Evolutionary conservation across 2,888 invertebrate genomes (phyloP), one percentile per base, ranked within the genome.

Genomic region (Venustoraphidia nigricollis): DNA sequence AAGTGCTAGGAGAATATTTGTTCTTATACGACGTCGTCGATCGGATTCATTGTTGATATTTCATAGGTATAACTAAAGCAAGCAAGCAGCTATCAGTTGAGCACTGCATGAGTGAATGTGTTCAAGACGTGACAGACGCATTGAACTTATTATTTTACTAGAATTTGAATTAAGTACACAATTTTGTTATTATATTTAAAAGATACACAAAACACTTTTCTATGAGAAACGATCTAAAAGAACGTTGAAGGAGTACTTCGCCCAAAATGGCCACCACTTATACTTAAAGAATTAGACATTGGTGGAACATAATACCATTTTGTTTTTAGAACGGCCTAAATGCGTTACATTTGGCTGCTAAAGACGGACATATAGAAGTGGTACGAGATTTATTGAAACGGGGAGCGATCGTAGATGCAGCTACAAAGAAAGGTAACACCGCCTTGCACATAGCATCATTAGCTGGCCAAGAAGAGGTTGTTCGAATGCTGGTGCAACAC

Each of bases 371-470:
- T 70, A 79, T 90, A 53, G 83, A 89, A 56, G 91, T 98, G 53
- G 96, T 95, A 40, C 79, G 81, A 55, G 95, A 95, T 66, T 74
- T 97, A 50, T 72, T 98, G 52, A 85, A 83, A 61, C 76, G 94
- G 54, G 90, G 91, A 54, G 94, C 95, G 47, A 79, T 81, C 54
- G 94, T 97, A 38, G 94, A 97, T 67, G 88, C 95, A 49, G 91
- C 95, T 42, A 97, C 97, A 42, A 95, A 93, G 74, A 97, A 97
- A 73, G 97, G 97, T 63, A 82, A 82, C 63, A 96, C 97, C 56
- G 92, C 96, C 8, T 76, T 98, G 54, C 97, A 98, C 68, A 96
- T 97, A 70, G 95, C 96, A 62, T 94, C 94, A 47, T 76, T 98
- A 68, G 97, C 97, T 50, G 97, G 97, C 0, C 96, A 97, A 68